phyloP scores from a whole-genome alignment of 1,140 invertebrate species.

The Brachionus koreanus region DNA sequence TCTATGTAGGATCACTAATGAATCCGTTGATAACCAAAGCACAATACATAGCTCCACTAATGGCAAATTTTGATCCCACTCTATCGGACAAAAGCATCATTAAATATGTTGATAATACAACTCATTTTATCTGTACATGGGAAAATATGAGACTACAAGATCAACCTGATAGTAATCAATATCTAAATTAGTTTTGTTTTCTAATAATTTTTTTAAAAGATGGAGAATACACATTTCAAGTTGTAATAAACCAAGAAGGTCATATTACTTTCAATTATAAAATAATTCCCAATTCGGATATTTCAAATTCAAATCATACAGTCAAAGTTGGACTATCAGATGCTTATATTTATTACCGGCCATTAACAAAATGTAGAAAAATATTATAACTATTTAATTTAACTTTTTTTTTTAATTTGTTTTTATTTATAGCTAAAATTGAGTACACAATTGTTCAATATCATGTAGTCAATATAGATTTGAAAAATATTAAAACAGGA shows the following conservation, averaged over 20 bases:
- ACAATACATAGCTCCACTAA: constrained; percentile 72
- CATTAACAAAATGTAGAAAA: constrained; percentile 46
- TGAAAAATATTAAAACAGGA: constrained; percentile 36
- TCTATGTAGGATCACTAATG: constrained; percentile 30
- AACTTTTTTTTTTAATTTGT: not conserved
- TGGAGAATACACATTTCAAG: constrained; percentile 29
- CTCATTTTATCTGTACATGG: constrained; percentile 44
- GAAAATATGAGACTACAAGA: constrained; percentile 32
- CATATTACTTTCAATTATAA: constrained; percentile 35
- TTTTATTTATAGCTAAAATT: constrained; percentile 39
- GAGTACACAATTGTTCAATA: constrained; percentile 43
- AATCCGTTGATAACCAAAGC: constrained; percentile 47
- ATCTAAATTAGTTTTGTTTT: not conserved
- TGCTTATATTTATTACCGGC: constrained; percentile 32
- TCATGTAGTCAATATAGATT: not conserved
- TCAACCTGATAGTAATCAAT: not conserved
- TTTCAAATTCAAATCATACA: constrained; percentile 36
- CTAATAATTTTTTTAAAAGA: not conserved
- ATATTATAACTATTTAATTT: not conserved
- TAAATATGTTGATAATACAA: constrained; percentile 75
- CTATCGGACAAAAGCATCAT: constrained; percentile 72
- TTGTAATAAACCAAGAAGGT: not conserved
- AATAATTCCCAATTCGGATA: constrained; percentile 19
- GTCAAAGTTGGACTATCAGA: constrained; percentile 36
- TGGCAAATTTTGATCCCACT: constrained; percentile 96